Evolutionary conservation across 2,888 invertebrate genomes (phyloP), one percentile per base, ranked within the genome.

Genomic region (Pristionchus exspectatus): DNA sequence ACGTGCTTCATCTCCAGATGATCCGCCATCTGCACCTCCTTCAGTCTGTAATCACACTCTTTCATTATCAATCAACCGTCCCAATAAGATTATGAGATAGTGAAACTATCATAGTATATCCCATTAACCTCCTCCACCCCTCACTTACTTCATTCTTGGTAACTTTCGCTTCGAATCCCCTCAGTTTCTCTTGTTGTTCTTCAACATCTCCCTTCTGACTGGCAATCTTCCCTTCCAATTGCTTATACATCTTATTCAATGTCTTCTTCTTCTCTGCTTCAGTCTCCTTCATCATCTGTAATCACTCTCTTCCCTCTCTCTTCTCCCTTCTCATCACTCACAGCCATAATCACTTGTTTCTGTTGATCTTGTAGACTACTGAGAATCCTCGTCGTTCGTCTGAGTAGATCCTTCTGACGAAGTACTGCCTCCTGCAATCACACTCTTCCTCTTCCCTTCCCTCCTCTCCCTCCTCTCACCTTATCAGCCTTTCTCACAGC

Each of bases 111-210:
- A 77, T 44, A 27, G 44, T 50, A 50, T 50, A 50, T 50, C 44
- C 1, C 33, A 18, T 72, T 9, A 10, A 18, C 33, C 12, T 24
- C 10, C n/a, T 44, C 50, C 27, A 5, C 7, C 24, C 63, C n/a
- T 63, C 63, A 59, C 84, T 56, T 33, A 85, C 84, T 38, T 27
- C 33, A 85, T 59, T 59, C 84, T 59, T 59, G 59, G 38, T n/a
- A 21, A 90, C 86, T 72, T 90, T 92, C 7, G 89, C 84, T 14
- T 92, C 54, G 12, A 91, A 72, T 7, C 97, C 96, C 95, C 97
- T 97, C 96, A 98, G 97, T 94, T 98, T 97, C 59, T 97, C 97
- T n/a, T 98, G 96, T 95, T 98, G 97, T 91, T 97, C 97, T 92
- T 97, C 97, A n/a, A 98, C 84, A 59, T 56, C 84, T 63, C 33